Percentiles rank a stretch among this genome's conserved stretches.
phyloP scores from a whole-genome alignment of 2,888 invertebrate genomes.

The Eupithecia abbreviata region DNA sequence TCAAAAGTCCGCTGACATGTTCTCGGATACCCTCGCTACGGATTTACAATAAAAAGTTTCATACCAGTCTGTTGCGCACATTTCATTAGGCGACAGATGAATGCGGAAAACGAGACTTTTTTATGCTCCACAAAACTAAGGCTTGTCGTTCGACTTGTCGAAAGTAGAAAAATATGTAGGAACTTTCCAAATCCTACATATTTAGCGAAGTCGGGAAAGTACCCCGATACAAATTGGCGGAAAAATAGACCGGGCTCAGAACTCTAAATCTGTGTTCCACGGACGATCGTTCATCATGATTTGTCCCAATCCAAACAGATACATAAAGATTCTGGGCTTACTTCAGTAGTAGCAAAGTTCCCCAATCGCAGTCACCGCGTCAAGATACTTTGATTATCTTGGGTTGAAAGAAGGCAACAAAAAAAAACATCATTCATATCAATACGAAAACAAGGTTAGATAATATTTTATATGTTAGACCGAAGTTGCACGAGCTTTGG shows the following conservation, averaged over 20 bases:
- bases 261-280: conserved; percentile 68
- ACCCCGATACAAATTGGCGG: conserved; percentile 61
- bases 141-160: conserved; percentile 47
- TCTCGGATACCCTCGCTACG: conserved; percentile 62
- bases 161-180: conserved; percentile 31
- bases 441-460: background rate
- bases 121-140: conserved; percentile 55
- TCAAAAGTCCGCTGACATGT: conserved; percentile 68
- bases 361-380: background rate
- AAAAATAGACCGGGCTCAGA: conserved; percentile 62
- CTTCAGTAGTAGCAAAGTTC: conserved; percentile 63
- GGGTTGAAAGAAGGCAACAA: background rate
- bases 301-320: conserved; percentile 75
- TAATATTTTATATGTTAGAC: background rate
- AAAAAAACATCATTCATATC: background rate
- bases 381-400: background rate
- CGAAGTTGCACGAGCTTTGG: background rate
- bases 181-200: conserved; percentile 28
- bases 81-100: conserved; percentile 75
- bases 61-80: conserved; percentile 65
- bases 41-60: conserved; percentile 71
- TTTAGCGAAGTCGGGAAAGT: conserved; percentile 50
- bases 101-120: conserved; percentile 69
- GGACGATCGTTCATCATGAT: conserved; percentile 76
- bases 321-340: conserved; percentile 74